Evolutionary conservation across 2,888 invertebrate species (phyloP), one percentile per base, ranked within the genome.

Genomic region (Salticus scenicus): DNA sequence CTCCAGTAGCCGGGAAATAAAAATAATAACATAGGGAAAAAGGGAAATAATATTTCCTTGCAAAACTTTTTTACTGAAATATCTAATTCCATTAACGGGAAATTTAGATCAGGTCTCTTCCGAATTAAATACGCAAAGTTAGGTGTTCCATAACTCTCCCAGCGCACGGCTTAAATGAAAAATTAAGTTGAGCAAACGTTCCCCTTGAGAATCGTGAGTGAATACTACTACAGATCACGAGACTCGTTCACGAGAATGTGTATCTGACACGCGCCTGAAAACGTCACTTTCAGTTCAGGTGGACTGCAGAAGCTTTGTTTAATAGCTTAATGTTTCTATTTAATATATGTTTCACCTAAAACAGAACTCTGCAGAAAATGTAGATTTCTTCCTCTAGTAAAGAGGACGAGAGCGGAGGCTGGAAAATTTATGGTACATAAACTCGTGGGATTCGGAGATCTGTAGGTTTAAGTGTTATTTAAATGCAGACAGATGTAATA

Each of bases 171-270:
- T 47, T 47, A 47, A 47, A 47, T 47, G 42, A 47, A 47, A 47
- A 47, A 47, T 47, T 47, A 47, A 47, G 57, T 24, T 24, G 24
- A 10, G 57, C 12, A 57, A 24, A 24, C 20, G 24, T 2, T 20
- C 24, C 57, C 24, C 57, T 17, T 4, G 57, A 24, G 57, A 57
- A 24, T 57, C 57, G 57, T 57, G 57, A 12, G 24, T 24, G 57
- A 57, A 57, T 57, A 57, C 57, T 57, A 57, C 57, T 17, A 4
- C 20, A 57, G 57, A 57, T 57, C 57, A 57, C 57, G 57, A 24
- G 57, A 57, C 24, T 57, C 24, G 7, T 14, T 57, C 57, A 24
- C 24, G 24, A 24, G 57, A 57, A 57, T 57, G 57, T 57, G 24
- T 24, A 57, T 24, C 24, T 57, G 57, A 57, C 57, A 57, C 57